These are phyloP conservation scores for Hypocryptadius cinnamomeus DNA, from an alignment of 2,113 vertebrate species.

Conservation along the genomic window DNA sequence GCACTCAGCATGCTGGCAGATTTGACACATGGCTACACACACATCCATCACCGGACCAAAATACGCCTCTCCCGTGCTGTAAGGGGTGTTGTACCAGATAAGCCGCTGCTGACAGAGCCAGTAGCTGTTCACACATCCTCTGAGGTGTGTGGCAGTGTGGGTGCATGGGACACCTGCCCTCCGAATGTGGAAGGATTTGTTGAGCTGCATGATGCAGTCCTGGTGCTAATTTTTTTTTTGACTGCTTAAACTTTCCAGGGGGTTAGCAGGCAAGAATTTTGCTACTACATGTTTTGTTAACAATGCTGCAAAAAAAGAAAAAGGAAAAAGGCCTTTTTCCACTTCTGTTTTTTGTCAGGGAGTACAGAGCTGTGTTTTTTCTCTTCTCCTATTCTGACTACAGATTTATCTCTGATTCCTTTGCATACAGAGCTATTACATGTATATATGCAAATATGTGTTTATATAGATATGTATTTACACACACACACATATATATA, in stretches of 20 bases:
- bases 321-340: not conserved
- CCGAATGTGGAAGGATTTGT: not conserved
- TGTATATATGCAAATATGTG: not conserved
- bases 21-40: constrained; percentile 31
- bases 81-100: not conserved
- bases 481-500: not conserved
- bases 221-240: not conserved
- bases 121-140: not conserved
- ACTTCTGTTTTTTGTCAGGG: not conserved
- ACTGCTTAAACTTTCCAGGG: not conserved
- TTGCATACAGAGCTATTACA: not conserved
- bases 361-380: not conserved
- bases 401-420: not conserved
- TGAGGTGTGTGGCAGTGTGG: not conserved
- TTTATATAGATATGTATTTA: not conserved
- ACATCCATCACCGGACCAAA: not conserved
- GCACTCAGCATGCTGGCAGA: not conserved
- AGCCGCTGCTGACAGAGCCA: not conserved
- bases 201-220: not conserved
- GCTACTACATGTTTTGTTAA: not conserved
- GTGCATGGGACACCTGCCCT: not conserved
- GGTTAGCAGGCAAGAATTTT: not conserved
- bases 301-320: not conserved
- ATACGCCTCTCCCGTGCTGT: not conserved
- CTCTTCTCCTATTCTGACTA: not conserved